A percentile compares a stretch with the other conserved stretches of the same genome.
Evolutionary conservation across 1,140 invertebrate species (phyloP).

Genomic region (Heliothis virescens): DNA sequence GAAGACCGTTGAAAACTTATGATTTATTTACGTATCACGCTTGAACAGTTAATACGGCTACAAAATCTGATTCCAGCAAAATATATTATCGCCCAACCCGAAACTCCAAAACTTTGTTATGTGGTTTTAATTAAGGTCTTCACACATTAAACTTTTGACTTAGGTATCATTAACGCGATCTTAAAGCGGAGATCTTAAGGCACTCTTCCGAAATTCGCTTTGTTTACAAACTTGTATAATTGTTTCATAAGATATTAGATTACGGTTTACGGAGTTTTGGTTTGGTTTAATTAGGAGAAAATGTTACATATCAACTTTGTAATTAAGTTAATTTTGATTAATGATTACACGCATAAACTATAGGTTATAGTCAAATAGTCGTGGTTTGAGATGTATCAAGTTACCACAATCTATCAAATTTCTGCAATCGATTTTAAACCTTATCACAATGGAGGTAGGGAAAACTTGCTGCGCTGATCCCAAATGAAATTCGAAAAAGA

Average conservation of each 20-base stretch:
- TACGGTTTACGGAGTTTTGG: slow-evolving; percentile 1
- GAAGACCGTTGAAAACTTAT: no score
- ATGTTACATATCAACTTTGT: neutral
- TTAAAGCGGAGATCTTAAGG: slow-evolving; percentile 8
- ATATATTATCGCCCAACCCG: neutral
- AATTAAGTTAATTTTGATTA: neutral
- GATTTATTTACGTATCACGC: no score
- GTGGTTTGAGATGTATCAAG: no score
- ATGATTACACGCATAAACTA: no score
- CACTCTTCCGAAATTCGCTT: slow-evolving; percentile 8
- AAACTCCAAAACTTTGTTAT: neutral
- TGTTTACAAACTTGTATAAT: slow-evolving; percentile 31
- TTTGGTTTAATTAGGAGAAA: slow-evolving; percentile 9
- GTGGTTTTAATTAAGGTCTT: neutral
- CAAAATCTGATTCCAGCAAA: no score
- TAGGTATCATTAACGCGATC: slow-evolving; percentile 14
- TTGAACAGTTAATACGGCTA: no score
- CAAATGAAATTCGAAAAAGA: no score
- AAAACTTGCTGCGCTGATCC: no score
- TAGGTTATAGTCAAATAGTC: no score
- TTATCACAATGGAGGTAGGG: no score
- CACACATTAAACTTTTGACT: neutral
- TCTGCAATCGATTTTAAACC: no score
- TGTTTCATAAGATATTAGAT: slow-evolving; percentile 20
- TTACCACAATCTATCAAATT: no score